Conservation (phyloP, 2,113 vertebrate genomes). For the Anser brachyrhynchus region DNA sequence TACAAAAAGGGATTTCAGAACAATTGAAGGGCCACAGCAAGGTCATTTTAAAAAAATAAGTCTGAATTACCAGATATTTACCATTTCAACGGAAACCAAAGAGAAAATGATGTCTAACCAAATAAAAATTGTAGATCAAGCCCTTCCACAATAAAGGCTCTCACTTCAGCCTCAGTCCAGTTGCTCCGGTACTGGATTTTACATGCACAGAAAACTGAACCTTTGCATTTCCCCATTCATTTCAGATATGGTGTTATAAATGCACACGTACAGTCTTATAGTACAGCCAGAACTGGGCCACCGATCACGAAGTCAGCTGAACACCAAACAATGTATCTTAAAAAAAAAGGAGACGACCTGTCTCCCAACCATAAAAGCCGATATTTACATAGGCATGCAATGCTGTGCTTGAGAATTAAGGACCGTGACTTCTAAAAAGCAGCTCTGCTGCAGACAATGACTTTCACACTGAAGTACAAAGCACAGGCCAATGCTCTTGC, state of each 20-base stretch:
- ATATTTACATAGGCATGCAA: not conserved
- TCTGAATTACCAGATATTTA: not conserved
- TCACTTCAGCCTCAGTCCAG: not conserved
- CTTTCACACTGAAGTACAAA: not conserved
- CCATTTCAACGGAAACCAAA: not conserved
- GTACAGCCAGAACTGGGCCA: not conserved
- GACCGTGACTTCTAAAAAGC: not conserved
- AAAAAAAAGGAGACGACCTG: not conserved
- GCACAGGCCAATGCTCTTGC: not conserved
- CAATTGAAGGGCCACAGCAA: not conserved
- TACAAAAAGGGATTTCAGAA: not conserved
- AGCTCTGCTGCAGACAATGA: not conserved
- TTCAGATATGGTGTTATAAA: not conserved
- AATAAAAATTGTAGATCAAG: not conserved
- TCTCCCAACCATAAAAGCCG: not conserved
- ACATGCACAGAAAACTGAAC: rapidly evolving
- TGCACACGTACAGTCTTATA: rapidly evolving
- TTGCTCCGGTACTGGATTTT: not conserved
- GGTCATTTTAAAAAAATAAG: not conserved
- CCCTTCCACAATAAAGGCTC: not conserved
- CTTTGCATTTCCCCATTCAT: not conserved
- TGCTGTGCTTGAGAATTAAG: not conserved
- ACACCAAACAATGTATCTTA: not conserved
- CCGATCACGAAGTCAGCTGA: not conserved
- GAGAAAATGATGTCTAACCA: not conserved